Conservation (phyloP, 64 coral and sea anemone species). For the Porites australiensis region DNA sequence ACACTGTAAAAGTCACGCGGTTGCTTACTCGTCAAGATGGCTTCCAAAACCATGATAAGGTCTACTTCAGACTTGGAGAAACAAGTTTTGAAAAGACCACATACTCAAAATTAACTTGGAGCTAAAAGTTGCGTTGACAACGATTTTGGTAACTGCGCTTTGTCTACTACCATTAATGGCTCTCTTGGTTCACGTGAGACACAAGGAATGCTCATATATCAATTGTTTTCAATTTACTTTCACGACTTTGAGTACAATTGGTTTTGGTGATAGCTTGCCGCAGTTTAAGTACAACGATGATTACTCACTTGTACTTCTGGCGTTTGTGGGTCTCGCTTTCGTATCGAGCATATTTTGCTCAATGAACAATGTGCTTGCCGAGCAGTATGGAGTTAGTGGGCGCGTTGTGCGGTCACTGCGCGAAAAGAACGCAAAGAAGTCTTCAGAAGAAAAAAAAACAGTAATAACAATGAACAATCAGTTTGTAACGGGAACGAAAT, state of each 20-base stretch:
- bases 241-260: constrained; percentile 81
- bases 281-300: constrained; percentile 36
- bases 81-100: constrained; percentile 53
- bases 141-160: constrained; percentile 47
- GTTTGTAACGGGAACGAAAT: background rate
- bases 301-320: constrained; percentile 49
- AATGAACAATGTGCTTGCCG: too few species aligned
- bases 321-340: constrained; percentile 74
- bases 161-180: constrained; percentile 65
- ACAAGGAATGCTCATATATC: constrained; percentile 70
- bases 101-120: constrained; percentile 69
- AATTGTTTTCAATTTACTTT: constrained; percentile 82
- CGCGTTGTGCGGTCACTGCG: too few species aligned
- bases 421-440: too few species aligned
- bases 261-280: constrained; percentile 83
- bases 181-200: constrained; percentile 35
- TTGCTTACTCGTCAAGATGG: too few species aligned
- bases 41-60: too few species aligned
- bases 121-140: constrained; percentile 51
- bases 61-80: constrained; percentile 61
- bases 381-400: too few species aligned
- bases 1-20: too few species aligned
- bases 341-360: constrained; percentile 87
- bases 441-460: too few species aligned
- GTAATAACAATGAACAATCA: background rate